Base-by-base conservation (phyloP, 2,113 vertebrate genomes). In the Rhea americana region DNA sequence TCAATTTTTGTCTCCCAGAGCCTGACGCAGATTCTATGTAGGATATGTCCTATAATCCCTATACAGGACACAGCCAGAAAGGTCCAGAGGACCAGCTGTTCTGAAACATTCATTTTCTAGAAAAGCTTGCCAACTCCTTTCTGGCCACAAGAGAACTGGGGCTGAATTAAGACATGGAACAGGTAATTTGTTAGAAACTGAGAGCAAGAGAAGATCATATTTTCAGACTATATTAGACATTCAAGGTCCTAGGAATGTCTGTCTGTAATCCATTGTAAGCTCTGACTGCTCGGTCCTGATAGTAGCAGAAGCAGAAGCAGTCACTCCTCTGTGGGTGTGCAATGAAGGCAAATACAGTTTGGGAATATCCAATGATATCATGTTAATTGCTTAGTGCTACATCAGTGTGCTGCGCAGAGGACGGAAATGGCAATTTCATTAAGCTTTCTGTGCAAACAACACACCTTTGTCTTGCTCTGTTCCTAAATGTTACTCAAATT, bases 381-480 rank as follows among this genome's bases (percentile, higher is more conserved):
- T 28, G 17, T 63, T 91, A 93, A 92, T 89, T 85, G 82, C 71
- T 89, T 79, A 70, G 58, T 61, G 62, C 70, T 78, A 82, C 0
- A 1, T 48, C 63, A 81, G 56, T 7, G 6, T 65, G 70, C 67
- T 9, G 5, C 35, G 48, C 74, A 80, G 87, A 73, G 85, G 58
- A 94, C 89, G 82, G 75, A 92, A 94, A 76, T 14, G 13, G 48
- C 62, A 87, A 72, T 72, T 79, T 94, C 89, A 70, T 87, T 72
- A 91, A 82, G 48, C 51, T 93, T 87, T 85, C 65, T 82, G 82
- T 79, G 71, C 82, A 87, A 94, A 87, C 55, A 90, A 37, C 43
- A 61, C 43, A 68, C 39, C 47, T 92, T 81, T 63, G 70, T 76
- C 91, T 76, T 82, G 47, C 51, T 89, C 67, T 68, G 66, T 47